A percentile compares a stretch with the other conserved stretches of the same genome.
Evolutionary conservation across 2,797 vertebrate species (phyloP).

Genomic region (Ctenochaetus hawaiiensis): DNA sequence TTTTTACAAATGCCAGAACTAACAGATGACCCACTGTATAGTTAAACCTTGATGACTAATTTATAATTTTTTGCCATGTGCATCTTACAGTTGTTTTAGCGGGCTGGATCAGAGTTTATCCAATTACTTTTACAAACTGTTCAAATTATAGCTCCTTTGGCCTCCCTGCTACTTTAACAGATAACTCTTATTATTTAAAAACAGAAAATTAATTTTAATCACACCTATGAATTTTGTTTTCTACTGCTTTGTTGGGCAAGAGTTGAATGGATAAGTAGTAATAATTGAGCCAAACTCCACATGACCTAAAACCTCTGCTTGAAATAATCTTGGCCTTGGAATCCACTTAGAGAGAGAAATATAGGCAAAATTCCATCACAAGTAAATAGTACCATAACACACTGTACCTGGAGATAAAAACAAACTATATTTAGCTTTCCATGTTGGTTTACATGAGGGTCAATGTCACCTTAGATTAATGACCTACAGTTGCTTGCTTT

Average conservation of each 20-base stretch:
- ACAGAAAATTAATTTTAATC: background rate
- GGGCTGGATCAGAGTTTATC: constrained; percentile 13
- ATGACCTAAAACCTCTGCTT: constrained; percentile 47
- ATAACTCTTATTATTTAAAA: constrained; percentile 15
- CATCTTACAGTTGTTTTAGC: constrained; percentile 18
- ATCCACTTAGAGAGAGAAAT: constrained; percentile 40
- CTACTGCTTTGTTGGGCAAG: background rate
- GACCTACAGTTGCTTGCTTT: constrained; percentile 49
- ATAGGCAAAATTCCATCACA: constrained; percentile 57
- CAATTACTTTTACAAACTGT: background rate
- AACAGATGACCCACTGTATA: constrained; percentile 10
- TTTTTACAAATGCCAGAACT: constrained; percentile 30
- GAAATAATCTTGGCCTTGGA: constrained; percentile 59
- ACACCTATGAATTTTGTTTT: background rate
- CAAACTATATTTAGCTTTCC: constrained; percentile 72
- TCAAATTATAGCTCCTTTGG: background rate
- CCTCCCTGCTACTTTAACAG: background rate
- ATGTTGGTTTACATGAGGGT: constrained; percentile 65
- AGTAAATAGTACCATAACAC: constrained; percentile 66
- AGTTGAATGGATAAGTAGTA: constrained; percentile 44
- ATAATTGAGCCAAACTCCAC: constrained; percentile 38
- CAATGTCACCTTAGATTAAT: constrained; percentile 79
- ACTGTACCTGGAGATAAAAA: constrained; percentile 58
- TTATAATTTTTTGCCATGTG: constrained; percentile 26
- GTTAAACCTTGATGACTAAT: constrained; percentile 44